These are phyloP conservation scores for Xanthorhoe spadicearia DNA, from an alignment of 2,888 invertebrate species.

Conservation along the genomic window DNA sequence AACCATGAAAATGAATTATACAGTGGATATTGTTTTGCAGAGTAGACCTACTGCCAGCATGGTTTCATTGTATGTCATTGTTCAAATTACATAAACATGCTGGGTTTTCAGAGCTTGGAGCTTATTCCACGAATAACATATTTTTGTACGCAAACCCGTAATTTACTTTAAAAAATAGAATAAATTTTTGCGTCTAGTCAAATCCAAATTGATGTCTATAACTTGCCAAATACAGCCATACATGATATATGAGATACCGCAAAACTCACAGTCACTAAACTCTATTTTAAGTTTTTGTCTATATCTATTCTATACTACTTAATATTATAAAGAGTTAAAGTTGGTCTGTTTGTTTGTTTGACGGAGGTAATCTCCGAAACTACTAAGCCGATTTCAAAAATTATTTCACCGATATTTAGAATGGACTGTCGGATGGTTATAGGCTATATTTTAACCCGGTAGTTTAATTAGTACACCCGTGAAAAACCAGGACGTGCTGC, in stretches of 20 bases:
- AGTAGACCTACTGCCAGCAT: neutral
- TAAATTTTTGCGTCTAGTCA: conserved; percentile 26
- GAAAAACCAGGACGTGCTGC: no score
- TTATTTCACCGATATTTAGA: no score
- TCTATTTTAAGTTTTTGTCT: neutral
- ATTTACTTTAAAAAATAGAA: conserved; percentile 9
- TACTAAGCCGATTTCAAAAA: no score
- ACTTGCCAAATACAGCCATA: conserved; percentile 23
- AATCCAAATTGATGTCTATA: neutral
- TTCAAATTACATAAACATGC: neutral
- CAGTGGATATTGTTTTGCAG: no score
- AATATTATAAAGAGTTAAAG: no score
- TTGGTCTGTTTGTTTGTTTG: no score
- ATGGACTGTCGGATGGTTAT: no score
- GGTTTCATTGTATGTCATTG: neutral
- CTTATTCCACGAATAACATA: conserved; percentile 8
- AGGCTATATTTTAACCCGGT: no score
- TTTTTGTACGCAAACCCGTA: conserved; percentile 22
- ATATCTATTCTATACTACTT: no score
- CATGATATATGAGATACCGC: conserved; percentile 2
- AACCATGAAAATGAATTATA: no score
- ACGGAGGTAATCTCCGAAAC: no score
- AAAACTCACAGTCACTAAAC: neutral
- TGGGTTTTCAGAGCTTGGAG: conserved; percentile 1
- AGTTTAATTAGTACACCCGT: no score